Percentiles rank a stretch among this genome's conserved stretches.
Conservation (phyloP, 2,797 vertebrate species). For the Alectoris magna region DNA sequence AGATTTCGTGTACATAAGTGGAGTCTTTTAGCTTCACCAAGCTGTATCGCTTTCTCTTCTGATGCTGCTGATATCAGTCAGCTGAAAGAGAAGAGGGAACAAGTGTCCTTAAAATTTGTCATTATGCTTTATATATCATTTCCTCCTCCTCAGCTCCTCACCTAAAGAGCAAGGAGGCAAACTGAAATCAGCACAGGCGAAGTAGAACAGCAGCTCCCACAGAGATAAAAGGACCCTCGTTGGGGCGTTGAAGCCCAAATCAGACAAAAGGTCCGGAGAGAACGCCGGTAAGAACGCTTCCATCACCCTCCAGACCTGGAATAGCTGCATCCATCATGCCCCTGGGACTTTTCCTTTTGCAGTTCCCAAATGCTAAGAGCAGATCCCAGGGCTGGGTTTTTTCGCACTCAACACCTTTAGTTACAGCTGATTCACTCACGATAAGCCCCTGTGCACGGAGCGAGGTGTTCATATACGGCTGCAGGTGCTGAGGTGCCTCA, state of each 20-base stretch:
- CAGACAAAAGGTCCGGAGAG: background rate
- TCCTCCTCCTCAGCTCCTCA: conserved; percentile 20
- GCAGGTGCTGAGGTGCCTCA: background rate
- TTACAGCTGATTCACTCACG: background rate
- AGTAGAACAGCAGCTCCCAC: background rate
- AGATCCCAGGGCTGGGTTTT: background rate
- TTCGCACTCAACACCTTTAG: too few species aligned
- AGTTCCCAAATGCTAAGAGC: background rate
- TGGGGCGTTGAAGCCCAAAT: background rate
- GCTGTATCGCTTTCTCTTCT: background rate
- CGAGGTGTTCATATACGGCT: background rate
- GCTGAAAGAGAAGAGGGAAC: conserved; percentile 45
- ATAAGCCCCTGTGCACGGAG: background rate
- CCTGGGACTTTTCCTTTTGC: background rate
- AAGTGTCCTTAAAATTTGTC: conserved; percentile 44
- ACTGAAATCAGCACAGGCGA: background rate
- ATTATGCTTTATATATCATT: background rate
- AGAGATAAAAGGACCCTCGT: background rate
- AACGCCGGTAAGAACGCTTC: background rate
- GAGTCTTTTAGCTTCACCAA: conserved; percentile 32
- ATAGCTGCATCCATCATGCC: background rate
- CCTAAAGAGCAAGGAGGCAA: background rate
- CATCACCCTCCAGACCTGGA: background rate
- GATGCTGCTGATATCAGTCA: conserved; percentile 54
- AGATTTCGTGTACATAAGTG: conserved; percentile 36